Evolutionary conservation across 35 echinoderm and acorn worm genomes (phyloP).

Genomic region (Apostichopus californicus): DNA sequence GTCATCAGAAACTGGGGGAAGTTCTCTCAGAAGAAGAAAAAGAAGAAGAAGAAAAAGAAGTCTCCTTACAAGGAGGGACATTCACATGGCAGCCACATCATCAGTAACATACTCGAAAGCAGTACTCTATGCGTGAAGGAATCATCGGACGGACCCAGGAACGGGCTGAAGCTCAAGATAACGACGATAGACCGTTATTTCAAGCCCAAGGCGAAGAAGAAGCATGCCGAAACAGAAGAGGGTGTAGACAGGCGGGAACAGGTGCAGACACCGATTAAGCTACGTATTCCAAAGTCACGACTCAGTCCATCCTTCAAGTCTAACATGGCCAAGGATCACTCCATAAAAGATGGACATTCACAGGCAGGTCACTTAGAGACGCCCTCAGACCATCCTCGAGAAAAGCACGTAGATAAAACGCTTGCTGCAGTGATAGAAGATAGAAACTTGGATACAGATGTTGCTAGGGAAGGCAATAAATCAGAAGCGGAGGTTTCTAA

Average conservation of each 20-base stretch:
- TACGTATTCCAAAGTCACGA: conserved; percentile 41
- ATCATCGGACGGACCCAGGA: conserved; percentile 31
- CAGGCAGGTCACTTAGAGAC: background rate
- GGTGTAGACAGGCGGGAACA: background rate
- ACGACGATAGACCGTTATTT: conserved; percentile 44
- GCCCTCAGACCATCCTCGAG: background rate
- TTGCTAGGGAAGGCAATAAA: background rate
- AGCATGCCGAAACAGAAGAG: conserved; percentile 1
- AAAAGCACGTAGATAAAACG: background rate
- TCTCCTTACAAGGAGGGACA: background rate
- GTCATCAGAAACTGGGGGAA: conserved; percentile 38
- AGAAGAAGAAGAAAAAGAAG: conserved; percentile 54
- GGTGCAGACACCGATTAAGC: conserved; percentile 47
- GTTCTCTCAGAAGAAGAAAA: conserved; percentile 38
- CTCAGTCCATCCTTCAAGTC: conserved; percentile 40
- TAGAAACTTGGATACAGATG: background rate
- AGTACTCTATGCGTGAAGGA: conserved; percentile 31
- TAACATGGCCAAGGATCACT: background rate
- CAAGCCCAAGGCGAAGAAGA: background rate
- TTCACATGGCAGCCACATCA: conserved; percentile 4
- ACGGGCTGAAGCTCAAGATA: conserved; percentile 17
- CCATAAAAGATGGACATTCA: background rate
- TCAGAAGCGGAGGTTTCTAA: background rate
- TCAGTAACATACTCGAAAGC: background rate
- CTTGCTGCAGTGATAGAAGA: background rate